Base-by-base conservation (phyloP, 1,140 invertebrate genomes). In the Nylanderia fulva region DNA sequence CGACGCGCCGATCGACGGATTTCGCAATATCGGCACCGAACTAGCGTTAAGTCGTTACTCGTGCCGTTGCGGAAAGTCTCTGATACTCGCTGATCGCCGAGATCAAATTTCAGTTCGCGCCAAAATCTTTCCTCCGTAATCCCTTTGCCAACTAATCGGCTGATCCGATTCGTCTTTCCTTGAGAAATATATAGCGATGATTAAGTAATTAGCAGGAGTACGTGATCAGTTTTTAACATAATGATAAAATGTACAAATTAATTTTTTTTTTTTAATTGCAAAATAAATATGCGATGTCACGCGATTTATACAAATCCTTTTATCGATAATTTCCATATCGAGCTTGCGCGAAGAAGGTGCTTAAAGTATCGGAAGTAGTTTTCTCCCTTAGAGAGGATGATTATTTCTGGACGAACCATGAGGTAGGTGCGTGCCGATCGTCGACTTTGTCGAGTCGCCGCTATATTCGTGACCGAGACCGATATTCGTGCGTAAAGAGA, bases 401-500 rank as follows among this genome's bases (percentile, higher is more conserved):
- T 82, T 80, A 82, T 82, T 82, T 82, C 52, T 82, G 27, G 52
- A 71, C 48, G 66, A 36, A 24, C 64, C 64, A n/a, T 11, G 33
- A n/a, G 29, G 71, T 29, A 76, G 45, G 58, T 45, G 60, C 68
- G 60, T 63, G 60, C 45, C 71, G 80, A 84, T 75, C 71, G 33
- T 39, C 69, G 69, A 63, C 68, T 18, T 52, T 8, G 64, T 48
- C 24, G 61, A 39, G 39, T 15, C 18, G 61, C 58, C n/a, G 24
- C 72, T 54, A 36, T 68, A 85, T 90, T 89, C 88, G 88, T 90
- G 88, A 90, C 88, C 68, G 75, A 48, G 75, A 63, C 87, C 88
- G 88, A 90, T 89, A 80, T 71, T 85, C 87, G 87, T 87, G 87
- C 88, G 88, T 89, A 80, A 86, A 87, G 52, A 85, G 80, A 88